These are phyloP conservation scores for Melanerpes formicivorus DNA, from an alignment of 2,113 vertebrate genomes.

Conservation along the genomic window DNA sequence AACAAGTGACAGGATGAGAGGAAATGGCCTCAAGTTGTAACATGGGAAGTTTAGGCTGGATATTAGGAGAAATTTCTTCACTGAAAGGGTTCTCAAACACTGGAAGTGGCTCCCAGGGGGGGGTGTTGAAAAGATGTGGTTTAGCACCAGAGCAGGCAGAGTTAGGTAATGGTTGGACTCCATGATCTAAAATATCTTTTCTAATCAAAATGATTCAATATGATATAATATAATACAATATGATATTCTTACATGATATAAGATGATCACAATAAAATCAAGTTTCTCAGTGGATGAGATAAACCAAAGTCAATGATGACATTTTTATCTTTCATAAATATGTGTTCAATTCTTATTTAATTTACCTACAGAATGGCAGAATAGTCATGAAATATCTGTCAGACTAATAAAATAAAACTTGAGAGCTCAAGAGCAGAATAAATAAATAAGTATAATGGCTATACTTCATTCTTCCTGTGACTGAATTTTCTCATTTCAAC, in stretches of 20 bases:
- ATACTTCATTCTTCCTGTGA: constrained; percentile 29
- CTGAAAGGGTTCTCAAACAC: no score
- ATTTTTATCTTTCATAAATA: background rate
- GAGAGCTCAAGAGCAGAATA: background rate
- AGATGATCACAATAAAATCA: background rate
- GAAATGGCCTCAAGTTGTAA: no score
- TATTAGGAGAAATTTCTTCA: no score
- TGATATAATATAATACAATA: background rate
- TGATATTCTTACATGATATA: background rate
- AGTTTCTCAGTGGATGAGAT: background rate
- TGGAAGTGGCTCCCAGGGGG: no score
- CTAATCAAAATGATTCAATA: no score
- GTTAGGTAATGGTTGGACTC: no score
- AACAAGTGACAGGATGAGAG: no score
- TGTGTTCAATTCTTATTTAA: background rate
- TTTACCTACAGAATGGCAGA: background rate
- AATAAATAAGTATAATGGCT: background rate
- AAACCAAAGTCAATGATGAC: background rate
- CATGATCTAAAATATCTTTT: no score
- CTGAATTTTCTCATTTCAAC: constrained; percentile 40
- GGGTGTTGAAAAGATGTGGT: no score
- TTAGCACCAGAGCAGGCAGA: no score
- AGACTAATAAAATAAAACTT: constrained; percentile 14
- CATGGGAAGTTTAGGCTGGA: no score
- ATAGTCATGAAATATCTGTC: background rate